A percentile compares a stretch with the other conserved stretches of the same genome.
These are phyloP conservation scores for Chymomyza procnemis DNA, from an alignment of 2,888 invertebrate genomes.

Conservation along the genomic window DNA sequence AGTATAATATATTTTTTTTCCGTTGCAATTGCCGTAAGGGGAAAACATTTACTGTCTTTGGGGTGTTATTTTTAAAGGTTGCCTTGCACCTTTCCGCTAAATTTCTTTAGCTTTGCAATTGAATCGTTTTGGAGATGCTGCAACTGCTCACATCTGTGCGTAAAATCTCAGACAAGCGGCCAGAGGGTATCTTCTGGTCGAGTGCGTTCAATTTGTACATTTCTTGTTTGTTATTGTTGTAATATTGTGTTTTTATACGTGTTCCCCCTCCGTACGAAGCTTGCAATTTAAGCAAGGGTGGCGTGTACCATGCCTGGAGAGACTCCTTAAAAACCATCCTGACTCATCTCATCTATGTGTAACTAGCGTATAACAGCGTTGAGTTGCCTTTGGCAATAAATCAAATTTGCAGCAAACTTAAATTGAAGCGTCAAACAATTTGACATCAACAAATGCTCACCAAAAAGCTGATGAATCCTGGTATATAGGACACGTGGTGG, in stretches of 20 bases:
- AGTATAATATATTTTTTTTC: background rate
- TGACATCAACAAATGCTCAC: background rate
- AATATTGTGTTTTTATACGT: background rate
- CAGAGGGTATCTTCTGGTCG: background rate
- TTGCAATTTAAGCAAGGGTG: background rate
- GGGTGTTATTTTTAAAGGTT: background rate
- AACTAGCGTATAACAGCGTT: background rate
- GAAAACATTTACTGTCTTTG: background rate
- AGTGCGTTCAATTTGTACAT: background rate
- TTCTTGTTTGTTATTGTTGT: background rate
- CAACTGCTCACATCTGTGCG: background rate
- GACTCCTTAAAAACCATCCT: background rate
- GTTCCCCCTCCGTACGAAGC: background rate
- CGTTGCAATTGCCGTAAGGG: background rate
- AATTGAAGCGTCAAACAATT: slow-evolving; percentile 50
- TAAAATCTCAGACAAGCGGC: background rate
- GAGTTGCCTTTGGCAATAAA: slow-evolving; percentile 46
- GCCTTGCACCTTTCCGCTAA: background rate
- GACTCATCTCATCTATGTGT: background rate
- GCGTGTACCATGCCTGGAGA: background rate
- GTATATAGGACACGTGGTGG: background rate
- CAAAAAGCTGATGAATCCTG: background rate
- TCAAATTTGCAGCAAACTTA: slow-evolving; percentile 67
- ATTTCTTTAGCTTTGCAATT: background rate
- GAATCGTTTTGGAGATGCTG: background rate